Evolutionary conservation across 2,113 vertebrate species (phyloP).

Genomic region (Struthidea cinerea): DNA sequence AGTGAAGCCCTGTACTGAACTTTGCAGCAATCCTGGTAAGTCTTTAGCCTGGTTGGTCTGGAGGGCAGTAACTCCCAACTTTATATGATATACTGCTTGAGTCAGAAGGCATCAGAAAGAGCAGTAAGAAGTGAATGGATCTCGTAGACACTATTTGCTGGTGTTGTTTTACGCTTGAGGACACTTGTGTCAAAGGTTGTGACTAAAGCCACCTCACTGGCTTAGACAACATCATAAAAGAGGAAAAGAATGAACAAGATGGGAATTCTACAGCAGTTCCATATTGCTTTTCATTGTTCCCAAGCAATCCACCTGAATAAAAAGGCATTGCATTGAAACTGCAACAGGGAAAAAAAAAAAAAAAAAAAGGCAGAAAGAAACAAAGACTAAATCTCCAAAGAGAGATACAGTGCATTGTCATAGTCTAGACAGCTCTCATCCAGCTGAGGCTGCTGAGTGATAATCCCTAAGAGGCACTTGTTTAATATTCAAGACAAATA

Average conservation of each 20-base stretch:
- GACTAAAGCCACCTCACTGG: background rate
- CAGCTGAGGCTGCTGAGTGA: background rate
- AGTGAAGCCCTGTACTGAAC: background rate
- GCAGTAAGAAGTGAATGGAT: background rate
- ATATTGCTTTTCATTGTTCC: background rate
- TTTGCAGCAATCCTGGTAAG: background rate
- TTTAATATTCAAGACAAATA: slow-evolving; percentile 34
- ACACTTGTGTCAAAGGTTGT: background rate
- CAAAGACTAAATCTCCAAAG: background rate
- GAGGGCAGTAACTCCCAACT: background rate
- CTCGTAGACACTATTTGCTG: background rate
- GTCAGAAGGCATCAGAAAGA: background rate
- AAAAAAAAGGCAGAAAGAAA: background rate
- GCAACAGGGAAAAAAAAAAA: background rate
- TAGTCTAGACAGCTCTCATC: background rate
- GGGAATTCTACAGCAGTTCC: background rate
- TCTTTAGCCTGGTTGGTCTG: background rate
- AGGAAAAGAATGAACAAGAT: background rate
- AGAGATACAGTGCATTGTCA: background rate
- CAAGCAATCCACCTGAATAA: background rate
- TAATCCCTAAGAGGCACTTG: background rate
- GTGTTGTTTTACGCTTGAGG: background rate
- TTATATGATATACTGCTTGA: fast-evolving
- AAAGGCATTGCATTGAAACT: background rate
- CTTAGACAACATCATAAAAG: background rate